phyloP scores from a whole-genome alignment of 1,140 invertebrate species.

The Nasonia giraulti region DNA sequence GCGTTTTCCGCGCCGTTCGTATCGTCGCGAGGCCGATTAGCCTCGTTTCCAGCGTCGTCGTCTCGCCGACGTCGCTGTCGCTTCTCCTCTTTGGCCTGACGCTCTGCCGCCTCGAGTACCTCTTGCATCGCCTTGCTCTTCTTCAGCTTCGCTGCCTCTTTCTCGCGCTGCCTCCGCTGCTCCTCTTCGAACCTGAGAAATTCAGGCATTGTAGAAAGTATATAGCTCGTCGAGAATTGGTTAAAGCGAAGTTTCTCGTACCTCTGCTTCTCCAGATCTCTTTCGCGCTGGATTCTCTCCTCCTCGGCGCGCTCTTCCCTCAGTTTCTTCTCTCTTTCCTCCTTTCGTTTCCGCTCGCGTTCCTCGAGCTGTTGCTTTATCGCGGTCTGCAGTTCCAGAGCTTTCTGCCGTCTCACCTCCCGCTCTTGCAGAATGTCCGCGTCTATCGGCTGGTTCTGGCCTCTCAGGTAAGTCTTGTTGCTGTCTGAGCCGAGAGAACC shows the following conservation, averaged over 20 bases:
- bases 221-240: conserved; percentile 4
- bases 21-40: not conserved
- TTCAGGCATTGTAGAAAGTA: not conserved
- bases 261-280: conserved; percentile 78
- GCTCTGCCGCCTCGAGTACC: conserved; percentile 76
- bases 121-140: conserved; percentile 65
- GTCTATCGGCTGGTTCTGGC: conserved; percentile 84
- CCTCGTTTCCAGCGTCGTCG: not conserved
- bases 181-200: conserved; percentile 70
- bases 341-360: conserved; percentile 78
- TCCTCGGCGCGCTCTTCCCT: conserved; percentile 82
- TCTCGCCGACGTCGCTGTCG: conserved; percentile 65
- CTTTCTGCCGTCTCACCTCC: conserved; percentile 81
- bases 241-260: too few relatives aligned
- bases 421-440: conserved; percentile 80
- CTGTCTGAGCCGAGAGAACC: conserved; percentile 66
- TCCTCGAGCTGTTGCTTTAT: conserved; percentile 84
- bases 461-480: conserved; percentile 79
- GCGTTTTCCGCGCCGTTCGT: not conserved
- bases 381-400: conserved; percentile 82
- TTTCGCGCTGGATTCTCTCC: conserved; percentile 79
- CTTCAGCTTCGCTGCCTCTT: conserved; percentile 66
- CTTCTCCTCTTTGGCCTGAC: conserved; percentile 77
- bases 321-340: conserved; percentile 78
- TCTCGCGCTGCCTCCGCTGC: conserved; percentile 65